Conservation (phyloP, 35 echinoderm and acorn worm species). For the Hemicentrotus pulcherrimus region DNA sequence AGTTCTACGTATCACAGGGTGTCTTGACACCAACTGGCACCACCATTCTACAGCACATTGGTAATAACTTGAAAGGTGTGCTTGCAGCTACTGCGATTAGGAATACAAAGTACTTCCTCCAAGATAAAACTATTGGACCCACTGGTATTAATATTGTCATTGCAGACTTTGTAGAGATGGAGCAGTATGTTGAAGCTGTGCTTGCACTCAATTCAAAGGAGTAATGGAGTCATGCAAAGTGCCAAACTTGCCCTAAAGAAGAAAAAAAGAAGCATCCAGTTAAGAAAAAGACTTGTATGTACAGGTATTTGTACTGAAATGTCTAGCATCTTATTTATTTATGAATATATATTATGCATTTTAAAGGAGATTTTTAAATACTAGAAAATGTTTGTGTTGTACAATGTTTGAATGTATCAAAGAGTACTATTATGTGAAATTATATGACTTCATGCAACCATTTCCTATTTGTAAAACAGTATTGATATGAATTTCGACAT, state of each 20-base stretch:
- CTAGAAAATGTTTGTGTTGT: neutral
- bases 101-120: slow-evolving; percentile 68
- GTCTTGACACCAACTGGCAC: slow-evolving; percentile 80
- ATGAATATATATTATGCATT: neutral
- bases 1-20: slow-evolving; percentile 78
- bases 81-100: slow-evolving; percentile 60
- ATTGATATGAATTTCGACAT: too few relatives aligned
- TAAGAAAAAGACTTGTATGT: neutral
- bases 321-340: neutral
- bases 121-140: slow-evolving; percentile 67
- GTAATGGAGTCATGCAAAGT: neutral
- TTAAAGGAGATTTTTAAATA: neutral
- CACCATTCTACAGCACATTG: slow-evolving; percentile 74
- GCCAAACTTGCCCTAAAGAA: neutral
- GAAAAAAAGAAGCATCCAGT: neutral
- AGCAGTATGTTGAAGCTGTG: slow-evolving; percentile 68
- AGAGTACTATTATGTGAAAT: too few relatives aligned
- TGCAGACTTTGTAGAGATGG: slow-evolving; percentile 77
- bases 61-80: slow-evolving; percentile 53
- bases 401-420: neutral
- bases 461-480: too few relatives aligned
- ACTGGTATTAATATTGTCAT: slow-evolving; percentile 81
- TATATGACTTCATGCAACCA: too few relatives aligned
- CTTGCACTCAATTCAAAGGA: slow-evolving; percentile 55
- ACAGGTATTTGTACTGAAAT: neutral